Base-by-base conservation (phyloP, 2,888 invertebrate species). In the Chrysolina haemoptera region DNA sequence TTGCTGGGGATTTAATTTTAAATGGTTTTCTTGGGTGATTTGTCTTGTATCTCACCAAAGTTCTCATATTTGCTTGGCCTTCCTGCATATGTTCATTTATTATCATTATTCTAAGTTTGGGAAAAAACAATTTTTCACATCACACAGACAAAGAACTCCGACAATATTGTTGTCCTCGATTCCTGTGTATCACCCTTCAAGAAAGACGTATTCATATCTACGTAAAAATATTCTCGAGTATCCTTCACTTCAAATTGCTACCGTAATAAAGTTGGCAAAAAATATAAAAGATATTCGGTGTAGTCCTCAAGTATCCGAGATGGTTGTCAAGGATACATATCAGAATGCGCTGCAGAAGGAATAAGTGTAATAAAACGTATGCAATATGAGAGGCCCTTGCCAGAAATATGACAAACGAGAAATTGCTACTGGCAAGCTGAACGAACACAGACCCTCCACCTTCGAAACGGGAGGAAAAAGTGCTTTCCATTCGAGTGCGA, bases 311-410 rank as follows among this genome's bases (percentile, higher is more conserved):
- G 74, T 76, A 82, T 82, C 79, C 82, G 84, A 84, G 83, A 84
- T 85, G 84, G 85, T 83, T 82, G 83, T 81, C 83, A 78, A 81
- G 82, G 79, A 81, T 80, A 80, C 83, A 83, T 82, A 81, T 74
- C 76, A 79, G 82, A 83, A 81, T 78, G 81, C 80, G 81, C 78
- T 79, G 82, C 82, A 81, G 81, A 83, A 84, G 82, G 82, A 84
- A 83, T 81, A 82, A 81, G 79, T 80, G 84, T 83, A 85, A 85
- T 84, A 86, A 85, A 85, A 85, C 84, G 84, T 85, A 83, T 84
- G 84, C 71, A 71, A 85, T 85, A 85, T 81, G 83, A 82, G 81
- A 84, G 83, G 83, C 68, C 66, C 83, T 83, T 81, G 83, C 81
- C 78, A 83, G 85, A 83, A 84, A 84, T 84, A 83, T 83, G 81